Evolutionary conservation across 2,797 vertebrate species (phyloP), one percentile per base, ranked within the genome.

Genomic region (Acanthurus lineatus): DNA sequence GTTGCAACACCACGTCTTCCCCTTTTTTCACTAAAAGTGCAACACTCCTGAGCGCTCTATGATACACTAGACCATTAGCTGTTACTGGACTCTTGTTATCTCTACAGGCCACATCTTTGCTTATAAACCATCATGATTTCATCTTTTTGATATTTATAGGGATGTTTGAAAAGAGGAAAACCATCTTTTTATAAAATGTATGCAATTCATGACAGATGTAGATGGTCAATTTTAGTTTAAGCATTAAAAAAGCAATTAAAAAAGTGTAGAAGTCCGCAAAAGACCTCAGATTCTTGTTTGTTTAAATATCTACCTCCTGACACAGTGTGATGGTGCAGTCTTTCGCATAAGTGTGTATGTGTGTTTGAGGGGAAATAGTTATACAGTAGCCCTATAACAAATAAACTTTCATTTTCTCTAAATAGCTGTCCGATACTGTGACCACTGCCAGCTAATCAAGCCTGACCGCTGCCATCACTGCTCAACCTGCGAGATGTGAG

Each of bases 381-480:
- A 3, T 12, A 12, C 8, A 60, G 20, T 45, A 10, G 3, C 20
- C n/a, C 15, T 59, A 11, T 7, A 49, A 52, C 54, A 28, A 64
- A 53, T 40, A 32, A n/a, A 19, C 22, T 75, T 73, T 49, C 0
- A 51, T 52, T 82, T 76, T 80, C 51, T 77, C 48, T 62, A n/a
- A 62, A 63, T 77, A 99, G 98, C 96, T 19, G 83, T 99, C 89
- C 94, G 98, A 75, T 99, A 99, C 82, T 99, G 98, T 69, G 95
- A 98, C 84, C 94, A 89, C 92, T 99, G 98, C 91, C 98, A 99
- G 89, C 84, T 98, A 42, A 97, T 99, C 92, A 99, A 99, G 92
- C 98, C 98, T 25, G 98, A 99, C 91, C 96, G 98, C 73, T 97
- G 97, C 64, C 98, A 99, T 89, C 98, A 99, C 94, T 99, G 98